phyloP scores from a whole-genome alignment of 2,888 invertebrate species.

The Megastigmus dorsalis region DNA sequence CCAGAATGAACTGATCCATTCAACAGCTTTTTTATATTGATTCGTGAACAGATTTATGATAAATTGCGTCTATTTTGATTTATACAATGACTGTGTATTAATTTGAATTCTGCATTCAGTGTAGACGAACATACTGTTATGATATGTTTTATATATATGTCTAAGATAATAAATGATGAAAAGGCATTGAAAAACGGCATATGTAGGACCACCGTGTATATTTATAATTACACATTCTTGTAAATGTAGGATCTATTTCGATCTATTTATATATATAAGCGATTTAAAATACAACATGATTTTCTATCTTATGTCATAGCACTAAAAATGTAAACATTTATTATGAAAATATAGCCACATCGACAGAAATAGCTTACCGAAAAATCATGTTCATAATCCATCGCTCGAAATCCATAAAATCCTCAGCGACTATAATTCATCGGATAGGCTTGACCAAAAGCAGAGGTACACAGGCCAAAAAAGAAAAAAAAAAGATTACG shows the following conservation, averaged over 20 bases:
- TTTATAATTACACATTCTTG: no score
- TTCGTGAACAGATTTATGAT: neutral
- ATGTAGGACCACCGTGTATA: no score
- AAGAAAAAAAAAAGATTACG: constrained; percentile 37
- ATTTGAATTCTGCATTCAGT: neutral
- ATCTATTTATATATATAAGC: no score
- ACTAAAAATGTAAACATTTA: no score
- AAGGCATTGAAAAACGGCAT: no score
- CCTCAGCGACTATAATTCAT: constrained; percentile 11
- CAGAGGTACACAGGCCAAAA: neutral
- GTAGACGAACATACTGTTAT: neutral
- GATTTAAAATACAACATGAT: no score
- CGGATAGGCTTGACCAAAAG: no score
- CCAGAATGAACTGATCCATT: constrained; percentile 25
- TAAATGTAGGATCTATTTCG: no score
- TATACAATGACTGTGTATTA: neutral
- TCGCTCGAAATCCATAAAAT: constrained; percentile 14
- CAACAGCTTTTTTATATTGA: constrained; percentile 8
- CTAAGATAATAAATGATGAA: neutral
- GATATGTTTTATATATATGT: neutral
- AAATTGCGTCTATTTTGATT: constrained; percentile 11
- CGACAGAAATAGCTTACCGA: no score
- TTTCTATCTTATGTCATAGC: no score
- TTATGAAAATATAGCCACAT: no score
- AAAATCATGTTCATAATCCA: no score